Conservation (phyloP, 2,113 vertebrate species). For the Trichechus manatus region DNA sequence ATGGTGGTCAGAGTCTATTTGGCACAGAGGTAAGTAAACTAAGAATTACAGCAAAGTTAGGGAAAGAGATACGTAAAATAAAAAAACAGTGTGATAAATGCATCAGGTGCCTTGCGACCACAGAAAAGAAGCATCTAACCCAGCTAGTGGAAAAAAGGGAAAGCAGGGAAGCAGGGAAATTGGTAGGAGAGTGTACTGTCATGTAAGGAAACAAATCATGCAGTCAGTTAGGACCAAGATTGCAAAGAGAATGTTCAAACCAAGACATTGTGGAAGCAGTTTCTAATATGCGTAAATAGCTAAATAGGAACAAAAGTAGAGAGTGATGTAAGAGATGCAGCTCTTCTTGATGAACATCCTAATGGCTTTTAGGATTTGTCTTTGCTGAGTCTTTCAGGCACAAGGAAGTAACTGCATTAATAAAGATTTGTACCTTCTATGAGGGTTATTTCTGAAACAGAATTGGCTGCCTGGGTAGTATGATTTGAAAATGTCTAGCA, state of each 20-base stretch:
- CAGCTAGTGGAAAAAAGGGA: background rate
- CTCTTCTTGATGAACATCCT: background rate
- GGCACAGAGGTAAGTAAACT: background rate
- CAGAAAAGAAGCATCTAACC: background rate
- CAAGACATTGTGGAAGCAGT: background rate
- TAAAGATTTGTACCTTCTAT: background rate
- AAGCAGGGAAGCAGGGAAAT: background rate
- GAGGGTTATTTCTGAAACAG: constrained; percentile 19
- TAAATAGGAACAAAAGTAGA: background rate
- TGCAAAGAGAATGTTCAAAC: background rate
- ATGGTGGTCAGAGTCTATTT: background rate
- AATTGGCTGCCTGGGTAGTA: background rate
- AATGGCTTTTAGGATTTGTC: constrained; percentile 11
- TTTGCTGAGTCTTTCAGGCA: background rate
- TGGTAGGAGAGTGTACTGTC: background rate
- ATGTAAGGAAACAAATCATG: background rate
- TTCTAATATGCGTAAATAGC: background rate
- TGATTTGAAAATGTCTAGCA: constrained; percentile 19
- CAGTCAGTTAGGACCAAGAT: background rate
- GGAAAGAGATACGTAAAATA: background rate
- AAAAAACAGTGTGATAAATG: background rate
- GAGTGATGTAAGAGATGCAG: background rate
- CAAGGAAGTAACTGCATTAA: background rate
- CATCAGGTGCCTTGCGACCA: background rate
- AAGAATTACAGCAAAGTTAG: background rate